Base-by-base conservation (phyloP, 2,888 invertebrate species). In the Leptura quadrifasciata region DNA sequence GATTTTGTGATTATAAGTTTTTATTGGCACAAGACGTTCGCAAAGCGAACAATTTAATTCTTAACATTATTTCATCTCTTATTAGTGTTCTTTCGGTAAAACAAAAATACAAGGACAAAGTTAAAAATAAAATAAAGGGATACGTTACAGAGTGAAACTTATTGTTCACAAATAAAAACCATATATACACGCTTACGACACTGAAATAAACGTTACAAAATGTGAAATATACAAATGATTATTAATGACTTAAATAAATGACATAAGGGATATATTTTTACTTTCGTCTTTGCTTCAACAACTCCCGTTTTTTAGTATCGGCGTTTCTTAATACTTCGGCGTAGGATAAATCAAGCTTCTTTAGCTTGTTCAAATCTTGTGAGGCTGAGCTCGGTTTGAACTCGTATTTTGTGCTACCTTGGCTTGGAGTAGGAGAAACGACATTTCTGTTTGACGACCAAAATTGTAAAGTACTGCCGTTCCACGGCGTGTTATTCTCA, bases 281-380 rank as follows among this genome's bases (percentile, higher is more conserved):
- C 76, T 83, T 83, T 75, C 82, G 81, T 71, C 84, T 82, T 24
- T 83, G 83, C 64, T 80, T 79, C n/a, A 75, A 70, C 72, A 81
- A 61, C 58, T 83, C 82, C 69, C 83, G 78, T 67, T 88, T 88
- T 61, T 90, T 90, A 72, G 86, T 92, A 85, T 93, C 93, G 78
- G 93, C 93, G 87, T 94, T 93, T 80, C 95, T 91, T 79, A 96
- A 90, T 12, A 94, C 96, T 88, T 96, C 96, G 6, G 96, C 96
- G 88, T 96, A 96, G 15, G 96, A 95, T 86, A 95, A 91, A 85
- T 96, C 96, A 69, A 96, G 91, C 85, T 94, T 93, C 87, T 95
- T 94, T 76, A 96, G 90, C 86, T 94, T 95, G 87, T 95, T 94
- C 81, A 96, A 93, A 84, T 96, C 95, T 85, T 95, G 95, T 12